These are phyloP conservation scores for Epirrhoe tristata DNA, from an alignment of 2,888 invertebrate genomes.

Conservation along the genomic window DNA sequence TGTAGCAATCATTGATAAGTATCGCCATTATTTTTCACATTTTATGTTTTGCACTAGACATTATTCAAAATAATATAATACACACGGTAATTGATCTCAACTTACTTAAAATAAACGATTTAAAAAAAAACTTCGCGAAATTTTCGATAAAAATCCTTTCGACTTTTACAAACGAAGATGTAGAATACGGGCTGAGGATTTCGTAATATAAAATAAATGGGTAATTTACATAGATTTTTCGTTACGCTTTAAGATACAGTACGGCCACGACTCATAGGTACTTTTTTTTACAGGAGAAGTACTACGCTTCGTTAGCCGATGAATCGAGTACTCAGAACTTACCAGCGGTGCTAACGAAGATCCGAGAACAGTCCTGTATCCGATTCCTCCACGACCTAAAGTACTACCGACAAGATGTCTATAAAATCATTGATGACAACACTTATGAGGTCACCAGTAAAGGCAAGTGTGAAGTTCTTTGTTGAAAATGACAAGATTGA, in stretches of 20 bases:
- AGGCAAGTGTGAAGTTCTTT: slow-evolving; percentile 74
- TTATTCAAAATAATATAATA: no score
- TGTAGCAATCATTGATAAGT: not conserved
- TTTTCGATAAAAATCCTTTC: no score
- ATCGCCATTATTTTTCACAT: not conserved
- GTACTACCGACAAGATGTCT: slow-evolving; percentile 87
- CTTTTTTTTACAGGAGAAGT: slow-evolving; percentile 84
- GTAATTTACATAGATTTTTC: no score
- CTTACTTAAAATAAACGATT: no score
- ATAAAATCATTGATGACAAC: slow-evolving; percentile 88
- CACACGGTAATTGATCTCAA: no score
- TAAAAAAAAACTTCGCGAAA: no score
- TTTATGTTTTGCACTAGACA: no score
- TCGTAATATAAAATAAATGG: no score
- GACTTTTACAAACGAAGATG: no score
- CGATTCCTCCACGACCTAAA: slow-evolving; percentile 87
- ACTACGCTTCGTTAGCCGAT: slow-evolving; percentile 88
- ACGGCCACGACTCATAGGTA: not conserved
- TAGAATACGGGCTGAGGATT: no score
- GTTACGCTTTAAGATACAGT: no score
- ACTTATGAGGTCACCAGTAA: slow-evolving; percentile 83
- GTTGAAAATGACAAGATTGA: slow-evolving; percentile 61
- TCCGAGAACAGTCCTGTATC: slow-evolving; percentile 88
- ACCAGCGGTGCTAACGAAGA: slow-evolving; percentile 88
- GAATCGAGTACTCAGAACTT: slow-evolving; percentile 87